phyloP scores from a whole-genome alignment of 2,888 invertebrate genomes.

The Trichopoda pennipes region DNA sequence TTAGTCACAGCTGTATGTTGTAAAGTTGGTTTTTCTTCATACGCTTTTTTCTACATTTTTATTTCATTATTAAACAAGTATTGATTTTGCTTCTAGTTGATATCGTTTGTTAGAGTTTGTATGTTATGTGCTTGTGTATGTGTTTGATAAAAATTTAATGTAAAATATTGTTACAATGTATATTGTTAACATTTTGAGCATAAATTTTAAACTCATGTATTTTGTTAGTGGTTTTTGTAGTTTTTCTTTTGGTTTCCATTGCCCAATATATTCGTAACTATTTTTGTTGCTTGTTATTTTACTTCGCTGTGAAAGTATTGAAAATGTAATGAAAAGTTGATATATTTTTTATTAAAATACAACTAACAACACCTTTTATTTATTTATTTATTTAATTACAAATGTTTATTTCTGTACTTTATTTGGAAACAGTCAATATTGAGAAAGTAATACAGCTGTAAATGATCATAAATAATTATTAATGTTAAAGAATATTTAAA shows the following conservation, averaged over 20 bases:
- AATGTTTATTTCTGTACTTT: not conserved
- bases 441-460: slow-evolving; percentile 6
- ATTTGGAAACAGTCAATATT: not conserved
- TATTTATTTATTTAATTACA: slow-evolving; percentile 32
- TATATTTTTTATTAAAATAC: slow-evolving; percentile 47
- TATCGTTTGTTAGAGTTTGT: not conserved
- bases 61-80: slow-evolving; percentile 46
- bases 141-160: slow-evolving; percentile 45
- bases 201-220: slow-evolving; percentile 56
- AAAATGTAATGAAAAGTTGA: slow-evolving; percentile 50
- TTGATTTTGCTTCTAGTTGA: slow-evolving; percentile 55
- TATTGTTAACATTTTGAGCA: slow-evolving; percentile 42
- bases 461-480: not conserved
- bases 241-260: slow-evolving; percentile 16
- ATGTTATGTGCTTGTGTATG: not conserved
- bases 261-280: slow-evolving; percentile 15
- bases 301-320: slow-evolving; percentile 55
- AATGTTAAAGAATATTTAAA: not conserved
- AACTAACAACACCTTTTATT: slow-evolving; percentile 39
- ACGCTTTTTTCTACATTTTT: slow-evolving; percentile 11
- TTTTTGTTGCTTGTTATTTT: not conserved
- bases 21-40: slow-evolving; percentile 33
- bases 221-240: slow-evolving; percentile 26
- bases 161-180: slow-evolving; percentile 55
- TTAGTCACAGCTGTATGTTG: slow-evolving; percentile 65